phyloP scores from a whole-genome alignment of 2,797 vertebrate species.

The Sparidentex hasta region DNA sequence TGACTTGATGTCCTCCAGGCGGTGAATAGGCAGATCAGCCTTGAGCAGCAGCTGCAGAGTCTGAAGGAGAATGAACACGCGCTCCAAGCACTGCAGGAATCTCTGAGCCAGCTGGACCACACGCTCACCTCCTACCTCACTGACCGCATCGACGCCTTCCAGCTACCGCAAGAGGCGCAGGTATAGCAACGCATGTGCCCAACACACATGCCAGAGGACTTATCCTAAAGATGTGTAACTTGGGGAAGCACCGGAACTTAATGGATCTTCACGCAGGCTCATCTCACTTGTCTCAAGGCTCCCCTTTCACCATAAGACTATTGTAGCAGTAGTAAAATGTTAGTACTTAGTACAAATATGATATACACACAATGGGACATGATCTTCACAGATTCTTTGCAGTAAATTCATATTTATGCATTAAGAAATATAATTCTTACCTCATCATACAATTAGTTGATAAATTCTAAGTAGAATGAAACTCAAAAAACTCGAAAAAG shows the following conservation, averaged over 20 bases:
- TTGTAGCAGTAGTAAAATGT: background rate
- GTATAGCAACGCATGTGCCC: conserved; percentile 73
- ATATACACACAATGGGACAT: background rate
- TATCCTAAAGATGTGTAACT: background rate
- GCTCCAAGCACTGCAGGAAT: conserved; percentile 92
- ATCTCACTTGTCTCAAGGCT: background rate
- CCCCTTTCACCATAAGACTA: background rate
- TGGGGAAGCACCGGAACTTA: background rate
- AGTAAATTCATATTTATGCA: background rate
- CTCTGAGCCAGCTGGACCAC: conserved; percentile 92
- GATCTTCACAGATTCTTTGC: background rate
- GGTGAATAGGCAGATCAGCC: conserved; percentile 89
- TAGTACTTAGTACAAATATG: background rate
- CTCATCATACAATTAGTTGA: background rate
- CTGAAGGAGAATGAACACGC: conserved; percentile 90
- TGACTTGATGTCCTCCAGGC: conserved; percentile 82
- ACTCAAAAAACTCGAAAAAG: background rate
- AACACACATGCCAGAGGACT: background rate
- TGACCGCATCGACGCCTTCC: conserved; percentile 94
- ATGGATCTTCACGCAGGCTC: background rate
- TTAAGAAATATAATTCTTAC: too few species aligned
- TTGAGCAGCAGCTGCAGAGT: conserved; percentile 92
- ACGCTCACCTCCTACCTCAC: conserved; percentile 96
- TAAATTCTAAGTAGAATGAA: background rate
- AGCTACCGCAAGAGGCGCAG: conserved; percentile 96